These are phyloP conservation scores for Amniataba percoides DNA, from an alignment of 2,797 vertebrate species.

Conservation along the genomic window DNA sequence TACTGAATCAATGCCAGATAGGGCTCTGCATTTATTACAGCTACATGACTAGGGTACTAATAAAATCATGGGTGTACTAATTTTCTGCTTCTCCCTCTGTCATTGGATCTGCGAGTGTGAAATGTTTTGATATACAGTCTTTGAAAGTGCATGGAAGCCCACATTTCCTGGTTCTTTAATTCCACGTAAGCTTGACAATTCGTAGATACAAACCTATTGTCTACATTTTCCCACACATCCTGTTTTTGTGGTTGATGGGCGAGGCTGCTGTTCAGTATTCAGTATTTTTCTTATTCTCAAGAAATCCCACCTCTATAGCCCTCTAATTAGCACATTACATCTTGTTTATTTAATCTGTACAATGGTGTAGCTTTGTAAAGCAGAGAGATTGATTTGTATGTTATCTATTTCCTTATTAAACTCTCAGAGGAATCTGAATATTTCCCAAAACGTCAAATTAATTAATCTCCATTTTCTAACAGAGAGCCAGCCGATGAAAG, in stretches of 20 bases:
- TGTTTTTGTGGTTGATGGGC: neutral
- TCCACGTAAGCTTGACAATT: neutral
- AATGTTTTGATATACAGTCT: neutral
- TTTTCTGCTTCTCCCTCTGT: neutral
- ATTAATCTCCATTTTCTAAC: slow-evolving; percentile 28
- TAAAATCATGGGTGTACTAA: neutral
- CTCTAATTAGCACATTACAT: too few species aligned
- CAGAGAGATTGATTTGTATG: neutral
- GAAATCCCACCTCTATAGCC: neutral
- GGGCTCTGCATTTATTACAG: neutral
- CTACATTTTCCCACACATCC: neutral
- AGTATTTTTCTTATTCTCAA: neutral
- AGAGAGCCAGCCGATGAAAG: slow-evolving; percentile 73
- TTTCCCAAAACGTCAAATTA: neutral
- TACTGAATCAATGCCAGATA: slow-evolving; percentile 34
- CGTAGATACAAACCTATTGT: neutral
- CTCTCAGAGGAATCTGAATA: neutral
- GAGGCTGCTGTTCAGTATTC: neutral
- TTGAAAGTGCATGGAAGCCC: neutral
- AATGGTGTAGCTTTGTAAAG: neutral
- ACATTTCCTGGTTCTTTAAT: neutral
- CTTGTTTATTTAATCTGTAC: too few species aligned
- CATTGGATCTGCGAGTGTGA: neutral
- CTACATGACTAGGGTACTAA: neutral
- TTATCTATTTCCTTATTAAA: neutral